Evolutionary conservation across 2,888 invertebrate genomes (phyloP).

Genomic region (Adela reaumurella): DNA sequence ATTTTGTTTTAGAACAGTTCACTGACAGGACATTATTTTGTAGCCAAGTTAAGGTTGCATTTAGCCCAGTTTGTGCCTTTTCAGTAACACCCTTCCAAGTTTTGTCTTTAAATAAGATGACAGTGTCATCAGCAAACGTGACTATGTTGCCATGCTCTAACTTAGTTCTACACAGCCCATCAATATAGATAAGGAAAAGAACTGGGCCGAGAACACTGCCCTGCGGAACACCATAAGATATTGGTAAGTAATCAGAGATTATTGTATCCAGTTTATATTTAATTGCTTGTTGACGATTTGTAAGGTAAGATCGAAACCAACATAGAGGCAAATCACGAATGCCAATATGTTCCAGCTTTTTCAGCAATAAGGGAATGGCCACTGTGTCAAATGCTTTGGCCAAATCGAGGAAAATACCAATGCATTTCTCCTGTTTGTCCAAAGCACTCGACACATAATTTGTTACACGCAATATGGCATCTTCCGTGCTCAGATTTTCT

Average conservation of each 20-base stretch:
- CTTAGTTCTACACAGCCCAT: background rate
- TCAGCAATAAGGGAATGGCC: background rate
- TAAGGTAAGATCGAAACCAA: slow-evolving; percentile 1
- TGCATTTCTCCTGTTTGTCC: slow-evolving; percentile 1
- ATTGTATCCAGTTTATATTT: background rate
- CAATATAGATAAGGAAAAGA: slow-evolving; percentile 1
- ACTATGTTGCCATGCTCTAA: background rate
- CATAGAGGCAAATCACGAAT: background rate
- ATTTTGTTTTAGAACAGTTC: background rate
- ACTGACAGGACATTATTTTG: background rate
- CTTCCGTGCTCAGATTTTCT: slow-evolving; percentile 1
- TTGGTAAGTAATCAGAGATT: background rate
- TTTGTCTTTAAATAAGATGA: background rate
- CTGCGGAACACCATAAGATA: background rate
- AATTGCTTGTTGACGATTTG: background rate
- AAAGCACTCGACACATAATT: background rate
- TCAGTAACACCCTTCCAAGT: background rate
- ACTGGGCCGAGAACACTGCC: background rate
- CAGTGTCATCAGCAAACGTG: slow-evolving; percentile 1
- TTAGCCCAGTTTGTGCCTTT: background rate
- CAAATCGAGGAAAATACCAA: slow-evolving; percentile 8
- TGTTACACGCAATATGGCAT: slow-evolving; percentile 1
- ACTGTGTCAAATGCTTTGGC: slow-evolving; percentile 4
- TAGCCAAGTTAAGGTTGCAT: background rate
- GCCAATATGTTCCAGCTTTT: background rate